These are phyloP conservation scores for Phalacrocorax pelagicus DNA, from an alignment of 2,113 vertebrate species.

Conservation along the genomic window DNA sequence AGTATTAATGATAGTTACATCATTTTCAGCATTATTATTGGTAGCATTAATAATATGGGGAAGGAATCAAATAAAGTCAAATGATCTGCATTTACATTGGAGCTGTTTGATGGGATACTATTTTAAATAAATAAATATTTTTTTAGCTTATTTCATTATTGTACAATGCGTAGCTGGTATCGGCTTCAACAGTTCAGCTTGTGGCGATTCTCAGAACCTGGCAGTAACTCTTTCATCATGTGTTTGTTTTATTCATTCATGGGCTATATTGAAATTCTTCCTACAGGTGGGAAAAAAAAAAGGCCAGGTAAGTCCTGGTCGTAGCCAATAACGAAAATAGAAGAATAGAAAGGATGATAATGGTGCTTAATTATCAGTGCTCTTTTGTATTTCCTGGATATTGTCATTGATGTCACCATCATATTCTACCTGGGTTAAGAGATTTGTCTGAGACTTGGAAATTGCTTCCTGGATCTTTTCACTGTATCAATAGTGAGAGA, in stretches of 20 bases:
- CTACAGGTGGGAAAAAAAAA: conserved; percentile 14
- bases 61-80: conserved; percentile 33
- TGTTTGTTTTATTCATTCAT: not conserved
- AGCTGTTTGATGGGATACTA: conserved; percentile 10
- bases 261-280: conserved; percentile 6
- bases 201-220: not conserved
- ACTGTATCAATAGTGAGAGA: not conserved
- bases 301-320: conserved; percentile 24
- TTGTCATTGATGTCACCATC: not conserved
- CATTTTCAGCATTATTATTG: not conserved
- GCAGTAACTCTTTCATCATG: not conserved
- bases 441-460: not conserved
- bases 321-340: rapidly evolving
- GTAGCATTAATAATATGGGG: not conserved
- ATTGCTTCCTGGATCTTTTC: not conserved
- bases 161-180: not conserved
- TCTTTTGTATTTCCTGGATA: not conserved
- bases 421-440: not conserved
- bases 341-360: not conserved
- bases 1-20: not conserved
- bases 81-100: not conserved
- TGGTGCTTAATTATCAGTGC: not conserved
- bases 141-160: conserved; percentile 9
- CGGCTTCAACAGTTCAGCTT: not conserved
- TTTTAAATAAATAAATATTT: not conserved